Evolutionary conservation across 2,113 vertebrate species (phyloP).

Genomic region (Mus spicilegus): DNA sequence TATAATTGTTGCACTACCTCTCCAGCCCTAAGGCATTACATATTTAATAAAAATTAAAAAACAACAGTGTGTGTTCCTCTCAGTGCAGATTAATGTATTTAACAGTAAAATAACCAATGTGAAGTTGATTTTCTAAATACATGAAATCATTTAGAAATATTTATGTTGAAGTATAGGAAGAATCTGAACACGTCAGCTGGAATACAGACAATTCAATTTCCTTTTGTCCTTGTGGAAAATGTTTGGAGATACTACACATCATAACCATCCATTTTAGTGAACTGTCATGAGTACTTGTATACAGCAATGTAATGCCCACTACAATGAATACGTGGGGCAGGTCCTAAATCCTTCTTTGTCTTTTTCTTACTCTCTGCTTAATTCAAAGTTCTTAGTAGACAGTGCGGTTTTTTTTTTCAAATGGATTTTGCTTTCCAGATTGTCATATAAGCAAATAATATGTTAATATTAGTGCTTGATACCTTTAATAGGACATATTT

Average conservation of each 20-base stretch:
- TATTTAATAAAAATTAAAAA: not conserved
- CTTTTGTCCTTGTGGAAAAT: not conserved
- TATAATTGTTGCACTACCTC: not conserved
- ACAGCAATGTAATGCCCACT: not conserved
- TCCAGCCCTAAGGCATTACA: not conserved
- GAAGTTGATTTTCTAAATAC: not conserved
- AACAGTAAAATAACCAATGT: not conserved
- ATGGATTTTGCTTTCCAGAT: not conserved
- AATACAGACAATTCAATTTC: not conserved
- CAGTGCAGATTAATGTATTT: not conserved
- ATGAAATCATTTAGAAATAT: constrained; percentile 1
- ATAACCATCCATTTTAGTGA: not conserved
- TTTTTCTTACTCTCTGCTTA: not conserved
- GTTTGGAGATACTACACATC: not conserved
- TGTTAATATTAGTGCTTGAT: not conserved
- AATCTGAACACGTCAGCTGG: not conserved
- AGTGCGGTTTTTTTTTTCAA: not conserved
- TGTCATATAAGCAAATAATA: not conserved
- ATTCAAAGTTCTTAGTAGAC: not conserved
- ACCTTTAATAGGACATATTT: not conserved
- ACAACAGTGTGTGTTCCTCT: not conserved
- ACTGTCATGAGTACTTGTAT: not conserved
- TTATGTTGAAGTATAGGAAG: not conserved
- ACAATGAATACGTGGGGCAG: not conserved
- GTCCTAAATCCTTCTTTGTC: not conserved